These are phyloP conservation scores for Onychostoma macrolepis DNA, from an alignment of 2,113 vertebrate species.

Conservation along the genomic window DNA sequence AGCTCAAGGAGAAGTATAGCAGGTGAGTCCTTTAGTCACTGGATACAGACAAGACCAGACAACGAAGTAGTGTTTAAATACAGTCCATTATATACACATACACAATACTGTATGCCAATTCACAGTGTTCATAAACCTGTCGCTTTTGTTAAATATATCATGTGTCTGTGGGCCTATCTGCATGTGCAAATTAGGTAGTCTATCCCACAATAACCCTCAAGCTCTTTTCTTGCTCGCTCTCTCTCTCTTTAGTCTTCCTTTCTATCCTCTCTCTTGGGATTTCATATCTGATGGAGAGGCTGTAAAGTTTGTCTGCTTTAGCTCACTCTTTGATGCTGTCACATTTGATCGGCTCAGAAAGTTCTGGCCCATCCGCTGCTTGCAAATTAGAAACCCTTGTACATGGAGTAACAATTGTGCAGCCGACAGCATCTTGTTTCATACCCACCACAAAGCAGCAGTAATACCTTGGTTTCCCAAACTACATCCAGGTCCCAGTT, in stretches of 20 bases:
- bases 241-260: conserved; percentile 28
- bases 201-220: conserved; percentile 35
- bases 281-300: conserved; percentile 69
- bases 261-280: conserved; percentile 62
- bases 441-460: conserved; percentile 56
- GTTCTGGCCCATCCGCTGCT: conserved; percentile 75
- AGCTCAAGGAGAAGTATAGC: neutral
- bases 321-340: conserved; percentile 77
- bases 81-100: neutral
- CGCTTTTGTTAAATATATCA: conserved; percentile 11
- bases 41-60: too few relatives aligned
- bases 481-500: conserved; percentile 43
- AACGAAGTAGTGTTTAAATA: too few relatives aligned
- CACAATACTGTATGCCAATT: neutral
- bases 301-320: conserved; percentile 76
- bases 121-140: conserved; percentile 4
- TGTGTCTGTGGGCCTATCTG: conserved; percentile 25
- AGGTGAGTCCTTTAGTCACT: too few relatives aligned
- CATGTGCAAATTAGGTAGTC: conserved; percentile 37
- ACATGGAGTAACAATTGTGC: conserved; percentile 60
- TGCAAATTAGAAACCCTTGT: conserved; percentile 70
- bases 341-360: conserved; percentile 74
- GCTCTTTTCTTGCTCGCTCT: conserved; percentile 34
- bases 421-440: conserved; percentile 64
- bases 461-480: conserved; percentile 37